phyloP scores from a whole-genome alignment of 35 echinoderm and acorn worm genomes.

The Eucidaris tribuloides region DNA sequence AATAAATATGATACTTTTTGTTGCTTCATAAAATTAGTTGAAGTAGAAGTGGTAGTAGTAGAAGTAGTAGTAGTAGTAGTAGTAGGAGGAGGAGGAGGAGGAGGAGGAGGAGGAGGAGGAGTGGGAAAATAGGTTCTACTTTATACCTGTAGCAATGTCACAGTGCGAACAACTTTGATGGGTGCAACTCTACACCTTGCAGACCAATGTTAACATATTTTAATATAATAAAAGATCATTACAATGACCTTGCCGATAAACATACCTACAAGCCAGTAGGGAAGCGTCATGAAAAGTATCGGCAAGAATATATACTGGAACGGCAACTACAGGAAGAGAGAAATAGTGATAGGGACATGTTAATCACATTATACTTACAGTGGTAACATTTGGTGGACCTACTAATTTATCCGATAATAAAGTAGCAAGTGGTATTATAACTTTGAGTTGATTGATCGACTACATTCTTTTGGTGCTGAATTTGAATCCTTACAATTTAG shows the following conservation, averaged over 20 bases:
- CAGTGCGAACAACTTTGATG: background rate
- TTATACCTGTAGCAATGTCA: no score
- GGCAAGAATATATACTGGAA: constrained; percentile 37
- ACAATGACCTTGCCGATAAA: background rate
- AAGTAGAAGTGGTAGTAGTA: background rate
- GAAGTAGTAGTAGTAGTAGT: no score
- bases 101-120: background rate
- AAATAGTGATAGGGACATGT: background rate
- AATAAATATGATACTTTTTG: background rate
- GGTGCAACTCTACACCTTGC: background rate
- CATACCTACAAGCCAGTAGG: constrained; percentile 45
- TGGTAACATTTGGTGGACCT: no score
- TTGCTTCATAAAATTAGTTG: background rate
- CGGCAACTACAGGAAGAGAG: background rate
- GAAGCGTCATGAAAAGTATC: constrained; percentile 8
- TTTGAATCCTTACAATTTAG: background rate
- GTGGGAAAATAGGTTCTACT: background rate
- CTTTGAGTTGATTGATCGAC: background rate
- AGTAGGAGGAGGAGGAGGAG: no score
- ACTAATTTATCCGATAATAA: background rate
- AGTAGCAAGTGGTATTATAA: background rate
- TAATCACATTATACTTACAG: background rate
- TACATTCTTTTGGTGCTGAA: background rate
- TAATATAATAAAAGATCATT: background rate
- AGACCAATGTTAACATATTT: background rate